Base-by-base conservation (phyloP, 2,888 invertebrate species). In the Macrosoma leucophasiata region DNA sequence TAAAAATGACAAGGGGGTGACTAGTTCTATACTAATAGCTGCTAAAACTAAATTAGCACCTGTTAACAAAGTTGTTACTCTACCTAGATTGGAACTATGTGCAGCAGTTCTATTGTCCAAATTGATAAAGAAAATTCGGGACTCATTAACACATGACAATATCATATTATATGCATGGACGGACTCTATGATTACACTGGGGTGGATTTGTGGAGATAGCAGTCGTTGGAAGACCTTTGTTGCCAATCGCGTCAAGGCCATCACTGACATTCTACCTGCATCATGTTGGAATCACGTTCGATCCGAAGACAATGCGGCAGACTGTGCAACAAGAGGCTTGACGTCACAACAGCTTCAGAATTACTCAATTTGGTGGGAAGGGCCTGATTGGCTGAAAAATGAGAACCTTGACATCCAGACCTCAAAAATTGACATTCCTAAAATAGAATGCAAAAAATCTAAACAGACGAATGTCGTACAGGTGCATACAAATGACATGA, bases 1-100 rank as follows among this genome's bases (percentile, higher is more conserved):
- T n/a, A n/a, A n/a, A n/a, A n/a, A n/a, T n/a, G n/a, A n/a, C n/a
- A n/a, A n/a, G n/a, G n/a, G n/a, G n/a, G n/a, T n/a, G n/a, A n/a
- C n/a, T n/a, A n/a, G n/a, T n/a, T n/a, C n/a, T n/a, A n/a, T n/a
- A n/a, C n/a, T n/a, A n/a, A n/a, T n/a, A n/a, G n/a, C n/a, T n/a
- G n/a, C n/a, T n/a, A n/a, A n/a, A n/a, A n/a, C 48, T 1, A 50
- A 37, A 17, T 48, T 53, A 6, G 46, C 50, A 0, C 52, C 50
- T n/a, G 2, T 18, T 51, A 3, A 52, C 50, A 33, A 41, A 46
- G 32, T 9, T 50, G 5, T 34, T 46, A 2, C 23, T 52, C 7
- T n/a, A n/a, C 52, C 50, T 3, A 36, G 34, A 12, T 25, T 52
- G 2, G 51, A 55, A 18, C 36, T 52, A 1, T 51, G 51, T 31